Percentiles rank a stretch among this genome's conserved stretches.
These are phyloP conservation scores for Adoxophyes honmai DNA, from an alignment of 1,140 invertebrate genomes.

Conservation along the genomic window DNA sequence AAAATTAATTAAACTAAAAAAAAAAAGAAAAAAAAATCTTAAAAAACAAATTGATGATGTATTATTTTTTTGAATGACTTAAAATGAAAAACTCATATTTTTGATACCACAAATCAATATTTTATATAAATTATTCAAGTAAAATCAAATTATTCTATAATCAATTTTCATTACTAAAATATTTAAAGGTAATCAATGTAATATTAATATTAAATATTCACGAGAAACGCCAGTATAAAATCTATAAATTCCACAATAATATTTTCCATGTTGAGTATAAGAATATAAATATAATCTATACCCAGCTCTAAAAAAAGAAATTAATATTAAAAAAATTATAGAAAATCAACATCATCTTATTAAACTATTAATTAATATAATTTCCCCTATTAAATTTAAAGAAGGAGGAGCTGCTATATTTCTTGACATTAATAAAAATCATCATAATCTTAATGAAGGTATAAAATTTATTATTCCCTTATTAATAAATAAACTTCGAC, in stretches of 20 bases:
- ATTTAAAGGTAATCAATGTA: constrained; percentile 81
- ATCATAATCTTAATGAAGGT: constrained; percentile 76
- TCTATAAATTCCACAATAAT: constrained; percentile 59
- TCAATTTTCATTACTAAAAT: constrained; percentile 77
- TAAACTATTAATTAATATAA: constrained; percentile 79
- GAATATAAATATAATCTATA: constrained; percentile 77
- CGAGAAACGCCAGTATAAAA: constrained; percentile 58
- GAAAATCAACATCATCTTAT: constrained; percentile 63
- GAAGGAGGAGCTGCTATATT: constrained; percentile 72
- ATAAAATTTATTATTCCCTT: constrained; percentile 70
- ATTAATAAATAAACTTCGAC: constrained; percentile 71
- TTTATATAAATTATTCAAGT: constrained; percentile 80
- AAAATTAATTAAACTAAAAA: constrained; percentile 46
- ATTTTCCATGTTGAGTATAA: constrained; percentile 77
- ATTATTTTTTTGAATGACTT: constrained; percentile 53
- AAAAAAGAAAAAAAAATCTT: constrained; percentile 55
- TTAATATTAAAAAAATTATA: constrained; percentile 73
- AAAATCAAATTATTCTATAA: constrained; percentile 72
- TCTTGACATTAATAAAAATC: constrained; percentile 78
- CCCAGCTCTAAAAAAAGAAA: constrained; percentile 68
- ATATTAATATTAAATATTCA: constrained; percentile 79
- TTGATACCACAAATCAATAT: constrained; percentile 80
- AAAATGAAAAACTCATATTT: constrained; percentile 69
- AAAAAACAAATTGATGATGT: constrained; percentile 59
- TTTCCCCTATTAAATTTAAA: constrained; percentile 76